These are phyloP conservation scores for Odontothrips loti DNA, from an alignment of 2,888 invertebrate genomes.

Conservation along the genomic window DNA sequence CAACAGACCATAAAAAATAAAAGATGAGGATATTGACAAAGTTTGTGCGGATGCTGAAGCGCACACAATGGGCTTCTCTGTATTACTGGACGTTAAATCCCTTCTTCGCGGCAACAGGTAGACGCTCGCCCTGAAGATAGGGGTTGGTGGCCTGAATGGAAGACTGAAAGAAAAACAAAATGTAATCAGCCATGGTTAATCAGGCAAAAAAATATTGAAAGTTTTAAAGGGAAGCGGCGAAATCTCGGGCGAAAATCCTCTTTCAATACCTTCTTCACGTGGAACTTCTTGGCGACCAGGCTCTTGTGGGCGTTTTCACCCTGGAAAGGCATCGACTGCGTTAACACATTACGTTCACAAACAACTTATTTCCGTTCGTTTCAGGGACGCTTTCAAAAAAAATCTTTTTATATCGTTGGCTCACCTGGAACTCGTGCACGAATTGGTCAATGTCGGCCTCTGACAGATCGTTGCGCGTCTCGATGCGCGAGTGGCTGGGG, in stretches of 20 bases:
- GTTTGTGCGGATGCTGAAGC: no score
- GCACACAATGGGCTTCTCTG: background rate
- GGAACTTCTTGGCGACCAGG: conserved; percentile 72
- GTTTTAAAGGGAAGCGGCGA: background rate
- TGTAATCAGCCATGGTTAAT: no score
- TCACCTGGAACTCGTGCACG: conserved; percentile 57
- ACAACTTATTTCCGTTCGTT: no score
- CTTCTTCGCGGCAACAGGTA: conserved; percentile 91
- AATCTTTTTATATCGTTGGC: conserved; percentile 25
- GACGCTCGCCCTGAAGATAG: conserved; percentile 75
- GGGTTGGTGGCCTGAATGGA: conserved; percentile 63
- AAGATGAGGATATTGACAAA: no score
- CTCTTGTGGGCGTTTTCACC: conserved; percentile 60
- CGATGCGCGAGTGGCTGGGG: conserved; percentile 52
- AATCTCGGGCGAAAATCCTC: no score
- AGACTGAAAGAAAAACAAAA: conserved; percentile 43
- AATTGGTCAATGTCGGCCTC: conserved; percentile 64
- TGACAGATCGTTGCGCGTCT: conserved; percentile 43
- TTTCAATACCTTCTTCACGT: conserved; percentile 53
- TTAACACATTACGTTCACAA: background rate
- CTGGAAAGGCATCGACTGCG: conserved; percentile 46
- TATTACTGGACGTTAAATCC: conserved; percentile 61
- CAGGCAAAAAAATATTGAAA: no score
- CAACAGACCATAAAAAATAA: no score
- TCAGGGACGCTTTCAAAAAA: conserved; percentile 29